Percentiles rank a stretch among this genome's conserved stretches.
Evolutionary conservation across 2,113 vertebrate genomes (phyloP).

Genomic region (Diadophis punctatus): DNA sequence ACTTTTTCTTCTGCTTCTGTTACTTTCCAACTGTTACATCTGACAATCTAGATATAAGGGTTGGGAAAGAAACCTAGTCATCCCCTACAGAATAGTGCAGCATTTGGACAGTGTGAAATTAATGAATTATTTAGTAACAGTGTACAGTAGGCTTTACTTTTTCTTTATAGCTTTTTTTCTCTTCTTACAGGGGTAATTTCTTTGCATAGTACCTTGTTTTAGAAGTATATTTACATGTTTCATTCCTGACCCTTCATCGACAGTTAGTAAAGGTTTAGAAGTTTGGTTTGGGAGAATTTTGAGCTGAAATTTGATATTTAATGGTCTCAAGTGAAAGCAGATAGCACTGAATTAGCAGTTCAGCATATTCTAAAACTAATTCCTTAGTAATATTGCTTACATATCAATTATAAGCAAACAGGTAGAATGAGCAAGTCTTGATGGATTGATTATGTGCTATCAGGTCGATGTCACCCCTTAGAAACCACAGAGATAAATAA

Average conservation of each 20-base stretch:
- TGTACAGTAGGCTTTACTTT: constrained; percentile 46
- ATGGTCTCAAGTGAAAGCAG: neutral
- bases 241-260: rapidly evolving
- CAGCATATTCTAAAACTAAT: neutral
- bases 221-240: neutral
- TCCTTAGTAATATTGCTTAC: neutral
- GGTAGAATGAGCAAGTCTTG: neutral
- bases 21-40: constrained; percentile 47
- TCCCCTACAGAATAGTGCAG: constrained; percentile 66
- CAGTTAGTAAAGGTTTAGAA: rapidly evolving
- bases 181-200: neutral
- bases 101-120: constrained; percentile 74
- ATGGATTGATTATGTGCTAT: neutral
- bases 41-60: constrained; percentile 69
- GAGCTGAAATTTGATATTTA: neutral
- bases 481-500: neutral
- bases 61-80: constrained; percentile 73
- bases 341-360: neutral
- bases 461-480: neutral
- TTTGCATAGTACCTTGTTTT: neutral
- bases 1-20: neutral
- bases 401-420: neutral
- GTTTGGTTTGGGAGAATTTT: neutral
- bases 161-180: constrained; percentile 35
- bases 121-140: constrained; percentile 79